phyloP scores from a whole-genome alignment of 2,113 vertebrate species.

The Crotophaga sulcirostris region DNA sequence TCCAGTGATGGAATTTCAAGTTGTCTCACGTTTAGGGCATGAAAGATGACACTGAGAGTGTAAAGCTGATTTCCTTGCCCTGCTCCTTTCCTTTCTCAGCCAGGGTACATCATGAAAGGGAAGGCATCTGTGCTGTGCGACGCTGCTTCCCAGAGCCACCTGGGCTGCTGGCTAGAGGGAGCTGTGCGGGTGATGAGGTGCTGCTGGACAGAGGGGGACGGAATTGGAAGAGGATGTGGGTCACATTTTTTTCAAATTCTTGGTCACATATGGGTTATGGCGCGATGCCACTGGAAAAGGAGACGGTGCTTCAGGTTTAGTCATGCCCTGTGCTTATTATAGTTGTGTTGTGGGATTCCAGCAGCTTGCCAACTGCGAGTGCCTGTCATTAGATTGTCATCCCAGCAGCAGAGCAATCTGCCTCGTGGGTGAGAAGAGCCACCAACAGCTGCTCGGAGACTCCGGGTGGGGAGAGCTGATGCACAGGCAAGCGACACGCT shows the following conservation, averaged over 20 bases:
- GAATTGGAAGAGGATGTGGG: constrained; percentile 1
- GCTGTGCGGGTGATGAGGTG: not conserved
- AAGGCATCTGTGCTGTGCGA: rapidly evolving
- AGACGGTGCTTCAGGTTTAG: not conserved
- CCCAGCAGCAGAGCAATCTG: not conserved
- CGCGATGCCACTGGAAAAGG: not conserved
- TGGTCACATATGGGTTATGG: not conserved
- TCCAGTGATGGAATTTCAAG: not conserved
- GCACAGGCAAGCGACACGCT: not conserved
- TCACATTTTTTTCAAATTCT: not conserved
- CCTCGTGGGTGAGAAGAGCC: not conserved
- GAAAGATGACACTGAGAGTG: not conserved
- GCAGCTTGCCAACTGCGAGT: not conserved
- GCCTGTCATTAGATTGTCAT: not conserved
- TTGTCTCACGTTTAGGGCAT: not conserved
- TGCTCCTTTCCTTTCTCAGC: not conserved
- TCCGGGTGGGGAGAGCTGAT: not conserved
- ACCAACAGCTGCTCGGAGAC: not conserved
- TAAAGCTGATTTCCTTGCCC: not conserved
- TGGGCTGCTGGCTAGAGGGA: not conserved
- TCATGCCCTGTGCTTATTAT: constrained; percentile 27
- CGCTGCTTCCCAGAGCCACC: not conserved
- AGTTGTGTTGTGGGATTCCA: constrained; percentile 18
- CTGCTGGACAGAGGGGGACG: not conserved
- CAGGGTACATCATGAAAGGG: not conserved